Conservation (phyloP, 1,140 invertebrate species). For the Zeugodacus cucurbitae region DNA sequence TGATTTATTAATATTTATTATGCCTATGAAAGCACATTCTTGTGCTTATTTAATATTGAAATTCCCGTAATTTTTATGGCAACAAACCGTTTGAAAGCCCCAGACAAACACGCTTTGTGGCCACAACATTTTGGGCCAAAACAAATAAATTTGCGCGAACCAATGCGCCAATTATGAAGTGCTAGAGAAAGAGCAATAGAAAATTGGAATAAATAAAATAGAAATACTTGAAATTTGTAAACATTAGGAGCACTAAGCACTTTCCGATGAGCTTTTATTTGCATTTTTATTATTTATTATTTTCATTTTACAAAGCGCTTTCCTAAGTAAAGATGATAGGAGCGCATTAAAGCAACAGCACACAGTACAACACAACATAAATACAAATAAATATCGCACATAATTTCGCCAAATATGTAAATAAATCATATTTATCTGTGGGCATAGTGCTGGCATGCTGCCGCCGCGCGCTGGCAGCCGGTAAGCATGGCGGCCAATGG, state of each 20-base stretch:
- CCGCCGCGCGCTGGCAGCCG: no score
- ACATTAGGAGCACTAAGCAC: neutral
- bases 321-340: neutral
- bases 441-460: neutral
- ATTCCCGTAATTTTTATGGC: neutral
- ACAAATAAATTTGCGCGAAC: neutral
- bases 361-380: neutral
- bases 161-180: neutral
- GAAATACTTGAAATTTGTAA: neutral
- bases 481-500: no score
- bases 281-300: no score
- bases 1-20: neutral
- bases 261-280: neutral
- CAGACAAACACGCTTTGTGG: neutral
- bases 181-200: neutral
- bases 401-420: neutral
- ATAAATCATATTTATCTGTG: neutral
- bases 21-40: neutral
- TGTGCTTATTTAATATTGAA: neutral
- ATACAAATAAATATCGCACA: neutral
- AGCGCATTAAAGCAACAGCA: neutral
- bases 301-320: no score
- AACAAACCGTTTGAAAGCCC: neutral
- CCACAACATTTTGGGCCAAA: neutral
- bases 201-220: neutral